A percentile compares a stretch with the other conserved stretches of the same genome.
Conservation (phyloP, 2,888 invertebrate genomes). For the Tachina lurida region DNA sequence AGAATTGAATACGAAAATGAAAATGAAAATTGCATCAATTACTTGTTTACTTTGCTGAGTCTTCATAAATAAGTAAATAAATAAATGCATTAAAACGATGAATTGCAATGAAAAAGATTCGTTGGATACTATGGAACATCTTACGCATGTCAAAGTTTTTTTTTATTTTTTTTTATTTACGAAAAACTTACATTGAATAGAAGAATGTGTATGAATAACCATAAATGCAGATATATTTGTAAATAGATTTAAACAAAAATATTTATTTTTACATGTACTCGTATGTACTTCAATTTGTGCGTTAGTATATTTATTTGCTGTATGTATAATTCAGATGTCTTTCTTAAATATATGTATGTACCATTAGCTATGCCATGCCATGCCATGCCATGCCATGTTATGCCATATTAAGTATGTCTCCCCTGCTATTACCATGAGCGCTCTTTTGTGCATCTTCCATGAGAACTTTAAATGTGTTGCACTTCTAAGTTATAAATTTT, state of each 20-base stretch:
- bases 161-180: not conserved
- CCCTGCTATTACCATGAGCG: constrained; percentile 29
- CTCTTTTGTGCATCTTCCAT: not conserved
- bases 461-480: constrained; percentile 12
- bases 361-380: constrained; percentile 43
- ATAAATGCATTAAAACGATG: constrained; percentile 52
- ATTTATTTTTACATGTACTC: too few species aligned
- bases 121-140: constrained; percentile 8
- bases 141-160: constrained; percentile 43
- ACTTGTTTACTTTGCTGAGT: constrained; percentile 58
- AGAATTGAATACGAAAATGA: constrained; percentile 31
- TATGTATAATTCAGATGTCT: constrained; percentile 43
- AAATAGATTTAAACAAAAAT: too few species aligned
- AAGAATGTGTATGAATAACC: not conserved
- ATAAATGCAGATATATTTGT: not conserved
- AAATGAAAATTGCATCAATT: constrained; percentile 65
- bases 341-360: constrained; percentile 1
- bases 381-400: constrained; percentile 25
- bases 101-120: constrained; percentile 6
- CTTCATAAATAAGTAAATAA: constrained; percentile 33
- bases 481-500: constrained; percentile 16
- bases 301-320: not conserved
- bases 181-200: not conserved
- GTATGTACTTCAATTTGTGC: too few species aligned
- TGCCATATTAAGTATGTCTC: constrained; percentile 50